A percentile compares a stretch with the other conserved stretches of the same genome.
These are phyloP conservation scores for Lasioglossum baleicum DNA, from an alignment of 1,140 invertebrate genomes.

Conservation along the genomic window DNA sequence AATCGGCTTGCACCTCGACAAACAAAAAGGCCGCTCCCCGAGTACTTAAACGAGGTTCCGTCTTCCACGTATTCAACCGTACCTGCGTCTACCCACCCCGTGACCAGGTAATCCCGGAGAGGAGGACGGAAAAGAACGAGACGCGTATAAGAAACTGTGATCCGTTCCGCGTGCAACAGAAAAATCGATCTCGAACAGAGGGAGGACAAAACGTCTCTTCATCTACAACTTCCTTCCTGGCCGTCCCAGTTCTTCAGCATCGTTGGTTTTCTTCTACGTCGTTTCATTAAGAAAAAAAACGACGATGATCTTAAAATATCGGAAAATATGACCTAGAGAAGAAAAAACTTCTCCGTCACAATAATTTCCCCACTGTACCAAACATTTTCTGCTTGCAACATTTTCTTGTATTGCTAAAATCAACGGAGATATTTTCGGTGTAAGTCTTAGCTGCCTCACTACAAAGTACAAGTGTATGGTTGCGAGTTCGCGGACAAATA, in stretches of 20 bases:
- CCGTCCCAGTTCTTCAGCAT: neutral
- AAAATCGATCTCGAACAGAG: slow-evolving; percentile 1
- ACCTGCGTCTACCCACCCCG: neutral
- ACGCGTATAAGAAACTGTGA: slow-evolving; percentile 4
- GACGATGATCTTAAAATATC: neutral
- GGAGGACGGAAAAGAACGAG: neutral
- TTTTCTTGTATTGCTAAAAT: too few relatives aligned
- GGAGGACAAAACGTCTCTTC: neutral
- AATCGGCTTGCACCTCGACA: slow-evolving; percentile 20
- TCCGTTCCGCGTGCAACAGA: neutral
- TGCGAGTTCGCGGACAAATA: too few relatives aligned
- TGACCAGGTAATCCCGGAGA: neutral
- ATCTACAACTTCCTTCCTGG: neutral
- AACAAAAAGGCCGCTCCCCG: slow-evolving; percentile 33
- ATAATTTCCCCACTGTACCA: too few relatives aligned
- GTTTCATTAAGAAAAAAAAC: neutral
- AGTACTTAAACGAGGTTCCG: slow-evolving; percentile 15
- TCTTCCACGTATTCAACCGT: slow-evolving; percentile 4
- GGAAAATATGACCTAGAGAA: too few relatives aligned
- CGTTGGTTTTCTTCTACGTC: neutral
- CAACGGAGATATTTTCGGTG: too few relatives aligned
- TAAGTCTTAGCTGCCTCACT: too few relatives aligned
- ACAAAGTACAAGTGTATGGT: too few relatives aligned
- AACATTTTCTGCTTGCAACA: too few relatives aligned
- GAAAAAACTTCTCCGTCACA: too few relatives aligned